Conservation (phyloP, 2,797 vertebrate species). For the Balearica regulorum region DNA sequence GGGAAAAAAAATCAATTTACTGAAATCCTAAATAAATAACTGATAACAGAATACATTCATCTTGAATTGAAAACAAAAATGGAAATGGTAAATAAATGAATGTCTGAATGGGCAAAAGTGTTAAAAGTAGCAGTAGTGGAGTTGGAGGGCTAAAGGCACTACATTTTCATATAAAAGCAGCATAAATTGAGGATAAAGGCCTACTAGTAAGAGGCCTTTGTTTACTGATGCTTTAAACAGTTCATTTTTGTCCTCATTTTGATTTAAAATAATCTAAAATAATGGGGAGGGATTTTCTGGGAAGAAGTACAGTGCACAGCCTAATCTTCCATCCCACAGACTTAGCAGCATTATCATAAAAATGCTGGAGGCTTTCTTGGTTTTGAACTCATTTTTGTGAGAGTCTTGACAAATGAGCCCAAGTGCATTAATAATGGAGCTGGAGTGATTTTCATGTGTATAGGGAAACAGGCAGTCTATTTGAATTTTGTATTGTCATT, state of each 20-base stretch:
- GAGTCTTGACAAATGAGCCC: slow-evolving; percentile 34
- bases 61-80: slow-evolving; percentile 18
- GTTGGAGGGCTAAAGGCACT: slow-evolving; percentile 4
- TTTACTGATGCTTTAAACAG: slow-evolving; percentile 46
- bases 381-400: not conserved
- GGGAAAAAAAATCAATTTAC: slow-evolving; percentile 58
- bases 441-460: not conserved
- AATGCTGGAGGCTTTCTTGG: slow-evolving; percentile 24
- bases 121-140: not conserved
- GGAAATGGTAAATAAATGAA: slow-evolving; percentile 39
- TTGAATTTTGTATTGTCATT: not conserved
- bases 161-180: slow-evolving; percentile 35
- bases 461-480: not conserved
- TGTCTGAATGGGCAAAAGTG: not conserved
- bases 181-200: slow-evolving; percentile 56
- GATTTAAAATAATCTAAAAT: slow-evolving; percentile 47
- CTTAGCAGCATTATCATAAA: slow-evolving; percentile 28
- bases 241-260: slow-evolving; percentile 44
- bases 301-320: not conserved
- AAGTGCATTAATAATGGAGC: slow-evolving; percentile 17
- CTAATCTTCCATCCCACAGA: slow-evolving; percentile 50
- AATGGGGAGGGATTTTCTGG: slow-evolving; percentile 30
- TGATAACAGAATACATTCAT: slow-evolving; percentile 24
- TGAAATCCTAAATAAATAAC: slow-evolving; percentile 42
- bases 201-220: slow-evolving; percentile 18